phyloP scores from a whole-genome alignment of 2,113 vertebrate species.

The Rana temporaria region DNA sequence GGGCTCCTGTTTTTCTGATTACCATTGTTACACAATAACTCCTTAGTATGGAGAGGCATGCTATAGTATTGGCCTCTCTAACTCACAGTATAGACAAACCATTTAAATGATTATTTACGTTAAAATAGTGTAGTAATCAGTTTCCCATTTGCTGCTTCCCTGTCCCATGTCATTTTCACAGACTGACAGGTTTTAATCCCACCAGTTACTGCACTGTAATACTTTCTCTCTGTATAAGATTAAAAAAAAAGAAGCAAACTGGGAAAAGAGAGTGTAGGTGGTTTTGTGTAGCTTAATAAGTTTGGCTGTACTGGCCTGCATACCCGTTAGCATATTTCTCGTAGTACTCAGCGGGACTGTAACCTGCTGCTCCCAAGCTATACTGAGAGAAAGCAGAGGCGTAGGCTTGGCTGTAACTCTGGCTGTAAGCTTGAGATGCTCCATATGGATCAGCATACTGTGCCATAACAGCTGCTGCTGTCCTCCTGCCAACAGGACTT shows the following conservation, averaged over 20 bases:
- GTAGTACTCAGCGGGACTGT: constrained; percentile 71
- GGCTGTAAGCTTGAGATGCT: constrained; percentile 59
- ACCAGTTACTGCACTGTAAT: constrained; percentile 1
- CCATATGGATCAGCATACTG: constrained; percentile 60
- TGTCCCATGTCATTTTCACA: neutral
- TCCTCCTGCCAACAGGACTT: constrained; percentile 68
- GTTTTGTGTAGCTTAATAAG: constrained; percentile 48
- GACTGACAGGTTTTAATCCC: constrained; percentile 9
- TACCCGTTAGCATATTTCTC: constrained; percentile 71
- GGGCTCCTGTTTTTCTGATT: neutral
- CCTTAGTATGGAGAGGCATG: constrained; percentile 9
- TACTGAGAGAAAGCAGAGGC: constrained; percentile 65
- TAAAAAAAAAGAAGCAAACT: constrained; percentile 8
- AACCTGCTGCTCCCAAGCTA: constrained; percentile 63
- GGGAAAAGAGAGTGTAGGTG: constrained; percentile 10
- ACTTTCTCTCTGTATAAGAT: neutral
- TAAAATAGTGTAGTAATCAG: neutral
- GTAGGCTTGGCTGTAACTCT: constrained; percentile 60
- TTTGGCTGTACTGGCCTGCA: constrained; percentile 60
- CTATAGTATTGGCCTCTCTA: neutral
- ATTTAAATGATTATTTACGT: neutral
- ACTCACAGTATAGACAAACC: neutral
- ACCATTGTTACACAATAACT: neutral
- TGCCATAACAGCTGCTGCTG: constrained; percentile 58
- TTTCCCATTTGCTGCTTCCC: constrained; percentile 9